Evolutionary conservation across 2,797 vertebrate genomes (phyloP).

Genomic region (Sitta carolinensis): DNA sequence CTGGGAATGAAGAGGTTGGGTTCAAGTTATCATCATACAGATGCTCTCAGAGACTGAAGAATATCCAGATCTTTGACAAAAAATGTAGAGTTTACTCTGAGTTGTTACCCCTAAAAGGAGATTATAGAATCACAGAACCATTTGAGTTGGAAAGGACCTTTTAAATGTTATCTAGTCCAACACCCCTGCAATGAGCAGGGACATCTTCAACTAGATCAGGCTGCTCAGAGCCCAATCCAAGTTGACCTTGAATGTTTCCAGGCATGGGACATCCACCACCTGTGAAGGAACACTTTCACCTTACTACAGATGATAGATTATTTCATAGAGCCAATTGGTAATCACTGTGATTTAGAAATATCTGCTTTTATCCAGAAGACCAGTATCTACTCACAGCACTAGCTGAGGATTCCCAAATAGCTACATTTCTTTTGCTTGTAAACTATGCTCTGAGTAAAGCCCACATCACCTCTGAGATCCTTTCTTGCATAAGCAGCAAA

Average conservation of each 20-base stretch:
- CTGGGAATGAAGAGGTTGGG: accelerated
- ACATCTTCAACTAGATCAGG: background rate
- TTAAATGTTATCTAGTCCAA: background rate
- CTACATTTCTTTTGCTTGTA: background rate
- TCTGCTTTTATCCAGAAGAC: background rate
- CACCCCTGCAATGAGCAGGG: background rate
- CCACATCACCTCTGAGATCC: background rate
- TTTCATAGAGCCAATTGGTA: background rate
- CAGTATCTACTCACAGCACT: background rate
- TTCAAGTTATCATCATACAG: background rate
- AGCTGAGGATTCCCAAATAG: background rate
- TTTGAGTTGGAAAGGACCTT: background rate
- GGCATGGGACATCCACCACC: accelerated
- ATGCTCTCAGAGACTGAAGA: background rate
- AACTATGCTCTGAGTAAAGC: background rate
- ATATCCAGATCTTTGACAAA: background rate
- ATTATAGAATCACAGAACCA: background rate
- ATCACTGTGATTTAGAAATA: background rate
- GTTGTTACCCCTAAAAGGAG: background rate
- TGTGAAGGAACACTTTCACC: background rate
- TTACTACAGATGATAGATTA: background rate
- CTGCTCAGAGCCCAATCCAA: background rate
- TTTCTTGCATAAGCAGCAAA: background rate
- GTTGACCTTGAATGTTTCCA: background rate
- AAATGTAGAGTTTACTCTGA: background rate